Conservation (phyloP, 1,140 invertebrate species). For the Leptinotarsa undecemlineata region DNA sequence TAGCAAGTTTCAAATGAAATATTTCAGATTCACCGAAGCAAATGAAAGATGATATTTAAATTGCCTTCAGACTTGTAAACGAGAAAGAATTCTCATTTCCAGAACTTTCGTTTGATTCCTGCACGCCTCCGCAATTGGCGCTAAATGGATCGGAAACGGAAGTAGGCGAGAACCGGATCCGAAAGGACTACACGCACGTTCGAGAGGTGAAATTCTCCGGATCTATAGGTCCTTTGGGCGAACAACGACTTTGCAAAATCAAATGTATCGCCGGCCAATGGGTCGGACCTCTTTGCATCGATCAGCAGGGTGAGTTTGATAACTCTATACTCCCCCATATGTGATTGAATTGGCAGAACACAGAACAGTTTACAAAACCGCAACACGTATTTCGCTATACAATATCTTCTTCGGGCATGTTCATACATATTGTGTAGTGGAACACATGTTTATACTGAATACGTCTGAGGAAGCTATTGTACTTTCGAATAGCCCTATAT, state of each 20-base stretch:
- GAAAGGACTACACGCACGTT: slow-evolving; percentile 52
- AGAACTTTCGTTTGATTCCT: slow-evolving; percentile 50
- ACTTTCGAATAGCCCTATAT: too few species aligned
- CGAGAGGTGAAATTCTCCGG: slow-evolving; percentile 70
- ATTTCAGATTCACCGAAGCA: neutral
- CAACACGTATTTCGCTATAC: too few species aligned
- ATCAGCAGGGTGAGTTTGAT: slow-evolving; percentile 55
- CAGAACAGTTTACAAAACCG: too few species aligned
- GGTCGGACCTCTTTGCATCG: slow-evolving; percentile 74
- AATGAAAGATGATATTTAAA: too few species aligned
- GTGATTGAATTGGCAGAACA: too few species aligned
- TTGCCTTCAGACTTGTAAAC: too few species aligned
- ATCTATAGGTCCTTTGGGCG: slow-evolving; percentile 67
- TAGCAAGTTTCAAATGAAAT: neutral
- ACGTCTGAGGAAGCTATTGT: too few species aligned
- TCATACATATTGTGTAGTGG: too few species aligned
- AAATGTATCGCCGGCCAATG: slow-evolving; percentile 79
- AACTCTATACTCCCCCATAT: too few species aligned
- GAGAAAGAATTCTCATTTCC: neutral
- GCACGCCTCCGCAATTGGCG: slow-evolving; percentile 49
- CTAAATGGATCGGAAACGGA: slow-evolving; percentile 50
- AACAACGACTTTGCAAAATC: slow-evolving; percentile 75
- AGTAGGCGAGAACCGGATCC: slow-evolving; percentile 46
- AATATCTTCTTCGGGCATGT: too few species aligned
- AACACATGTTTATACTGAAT: too few species aligned